Percentiles rank a stretch among this genome's conserved stretches.
phyloP scores from a whole-genome alignment of 1,140 invertebrate species.

The Arion vulgaris region DNA sequence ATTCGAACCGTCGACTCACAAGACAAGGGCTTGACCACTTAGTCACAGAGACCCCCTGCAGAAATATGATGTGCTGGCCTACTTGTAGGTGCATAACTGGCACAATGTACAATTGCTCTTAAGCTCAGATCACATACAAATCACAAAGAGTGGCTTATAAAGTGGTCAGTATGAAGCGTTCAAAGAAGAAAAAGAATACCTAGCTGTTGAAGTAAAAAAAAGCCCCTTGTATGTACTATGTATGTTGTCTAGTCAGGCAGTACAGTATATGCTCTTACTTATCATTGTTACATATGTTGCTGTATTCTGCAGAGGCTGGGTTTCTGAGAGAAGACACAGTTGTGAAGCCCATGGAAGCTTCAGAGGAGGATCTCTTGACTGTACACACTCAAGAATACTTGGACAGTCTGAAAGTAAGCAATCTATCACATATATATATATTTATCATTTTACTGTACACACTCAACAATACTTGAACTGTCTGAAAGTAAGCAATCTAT shows the following conservation, averaged over 20 bases:
- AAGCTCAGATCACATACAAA: no score
- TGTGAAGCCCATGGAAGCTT: conserved; percentile 79
- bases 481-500: conserved; percentile 62
- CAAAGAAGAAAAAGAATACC: no score
- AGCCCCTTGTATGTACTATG: no score
- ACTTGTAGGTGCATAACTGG: no score
- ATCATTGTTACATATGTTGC: background rate
- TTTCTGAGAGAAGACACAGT: conserved; percentile 68
- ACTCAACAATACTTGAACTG: conserved; percentile 81
- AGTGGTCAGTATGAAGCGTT: no score
- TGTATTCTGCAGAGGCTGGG: conserved; percentile 59
- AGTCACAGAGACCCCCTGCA: no score
- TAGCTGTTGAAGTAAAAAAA: no score
- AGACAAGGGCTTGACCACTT: no score
- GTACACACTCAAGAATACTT: conserved; percentile 84
- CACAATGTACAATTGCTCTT: no score
- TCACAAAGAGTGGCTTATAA: no score
- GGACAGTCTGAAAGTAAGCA: conserved; percentile 74
- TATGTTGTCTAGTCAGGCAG: background rate
- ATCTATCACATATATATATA: background rate
- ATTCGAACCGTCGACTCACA: no score
- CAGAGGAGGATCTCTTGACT: conserved; percentile 79
- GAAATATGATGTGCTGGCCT: no score
- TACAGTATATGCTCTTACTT: background rate
- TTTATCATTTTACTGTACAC: conserved; percentile 83